Percentiles rank a stretch among this genome's conserved stretches.
Conservation (phyloP, 2,888 invertebrate species). For the Synergus umbraculus region DNA sequence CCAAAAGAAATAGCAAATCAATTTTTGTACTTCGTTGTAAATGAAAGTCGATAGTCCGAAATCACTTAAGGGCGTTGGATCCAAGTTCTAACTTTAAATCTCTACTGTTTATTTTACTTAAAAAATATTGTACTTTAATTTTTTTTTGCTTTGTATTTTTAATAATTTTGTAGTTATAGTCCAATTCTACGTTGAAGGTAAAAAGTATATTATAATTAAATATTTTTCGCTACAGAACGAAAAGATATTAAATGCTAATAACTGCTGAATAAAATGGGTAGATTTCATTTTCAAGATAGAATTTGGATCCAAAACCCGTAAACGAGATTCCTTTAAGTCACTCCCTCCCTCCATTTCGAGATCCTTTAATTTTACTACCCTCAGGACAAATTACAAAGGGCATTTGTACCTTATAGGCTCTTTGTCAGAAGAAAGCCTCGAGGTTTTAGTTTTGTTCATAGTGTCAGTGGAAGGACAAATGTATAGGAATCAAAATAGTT, state of each 20-base stretch:
- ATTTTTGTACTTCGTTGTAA: constrained; percentile 12
- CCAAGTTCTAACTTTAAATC: no score
- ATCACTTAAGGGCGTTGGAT: background rate
- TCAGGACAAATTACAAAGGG: constrained; percentile 31
- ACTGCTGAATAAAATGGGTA: no score
- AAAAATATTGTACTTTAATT: background rate
- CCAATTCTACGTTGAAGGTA: no score
- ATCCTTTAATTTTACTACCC: background rate
- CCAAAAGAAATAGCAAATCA: background rate
- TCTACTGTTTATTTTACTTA: background rate
- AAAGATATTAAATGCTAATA: no score
- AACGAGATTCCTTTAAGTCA: background rate
- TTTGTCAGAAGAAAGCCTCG: background rate
- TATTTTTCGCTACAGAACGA: no score
- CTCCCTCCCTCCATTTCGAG: background rate
- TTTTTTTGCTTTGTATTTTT: no score
- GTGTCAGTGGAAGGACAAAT: constrained; percentile 1
- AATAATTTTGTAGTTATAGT: no score
- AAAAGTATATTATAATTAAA: no score
- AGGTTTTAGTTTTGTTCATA: constrained; percentile 6
- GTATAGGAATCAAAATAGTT: background rate
- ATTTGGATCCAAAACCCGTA: no score
- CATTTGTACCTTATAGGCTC: constrained; percentile 48
- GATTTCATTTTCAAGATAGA: no score
- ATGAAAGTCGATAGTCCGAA: constrained; percentile 5